phyloP scores from a whole-genome alignment of 2,797 vertebrate species.

The Premnoplex brunnescens region DNA sequence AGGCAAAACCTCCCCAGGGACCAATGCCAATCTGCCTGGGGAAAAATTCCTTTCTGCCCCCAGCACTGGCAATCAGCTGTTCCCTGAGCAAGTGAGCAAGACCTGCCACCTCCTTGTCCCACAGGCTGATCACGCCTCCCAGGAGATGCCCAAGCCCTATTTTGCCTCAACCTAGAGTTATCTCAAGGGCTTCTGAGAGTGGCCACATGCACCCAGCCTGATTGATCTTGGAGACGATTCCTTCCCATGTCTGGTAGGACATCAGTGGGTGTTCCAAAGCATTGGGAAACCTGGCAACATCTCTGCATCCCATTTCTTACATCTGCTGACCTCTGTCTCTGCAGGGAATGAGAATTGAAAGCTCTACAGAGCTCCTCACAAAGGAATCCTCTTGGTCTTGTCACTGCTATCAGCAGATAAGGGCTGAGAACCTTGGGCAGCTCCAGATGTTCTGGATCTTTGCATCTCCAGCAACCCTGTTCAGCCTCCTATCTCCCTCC shows the following conservation, averaged over 20 bases:
- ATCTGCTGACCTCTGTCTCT: neutral
- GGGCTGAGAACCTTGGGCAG: neutral
- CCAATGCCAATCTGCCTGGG: too few species aligned
- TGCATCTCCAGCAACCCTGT: neutral
- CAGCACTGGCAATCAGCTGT: rapidly evolving
- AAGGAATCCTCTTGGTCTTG: neutral
- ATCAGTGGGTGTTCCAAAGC: neutral
- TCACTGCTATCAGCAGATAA: neutral
- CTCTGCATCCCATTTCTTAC: too few species aligned
- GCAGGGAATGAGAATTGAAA: neutral
- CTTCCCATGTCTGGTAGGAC: neutral
- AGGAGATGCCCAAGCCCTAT: neutral
- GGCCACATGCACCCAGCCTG: neutral
- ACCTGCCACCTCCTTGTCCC: neutral
- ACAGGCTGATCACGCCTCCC: neutral
- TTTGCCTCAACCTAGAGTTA: neutral
- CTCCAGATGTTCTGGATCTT: neutral
- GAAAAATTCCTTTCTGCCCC: neutral
- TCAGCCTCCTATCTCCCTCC: neutral
- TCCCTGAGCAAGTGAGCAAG: neutral
- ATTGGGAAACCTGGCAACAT: neutral
- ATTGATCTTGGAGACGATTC: neutral
- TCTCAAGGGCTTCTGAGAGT: neutral
- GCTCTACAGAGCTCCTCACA: neutral
- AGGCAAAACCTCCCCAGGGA: too few species aligned